phyloP scores from a whole-genome alignment of 2,888 invertebrate genomes.

The Torymus auratus region DNA sequence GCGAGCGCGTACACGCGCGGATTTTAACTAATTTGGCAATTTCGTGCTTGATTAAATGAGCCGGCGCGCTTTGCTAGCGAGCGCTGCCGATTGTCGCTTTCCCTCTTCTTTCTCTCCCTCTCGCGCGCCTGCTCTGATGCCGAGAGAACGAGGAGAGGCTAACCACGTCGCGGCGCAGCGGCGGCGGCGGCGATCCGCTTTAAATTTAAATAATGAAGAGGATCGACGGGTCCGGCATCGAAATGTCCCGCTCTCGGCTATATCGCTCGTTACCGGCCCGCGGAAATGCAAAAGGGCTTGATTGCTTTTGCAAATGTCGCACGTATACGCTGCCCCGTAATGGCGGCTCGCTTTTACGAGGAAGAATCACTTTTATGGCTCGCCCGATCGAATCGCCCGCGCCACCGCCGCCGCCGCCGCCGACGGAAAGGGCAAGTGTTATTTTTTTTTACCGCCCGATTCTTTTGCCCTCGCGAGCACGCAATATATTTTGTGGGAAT shows the following conservation, averaged over 20 bases:
- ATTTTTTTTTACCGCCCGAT: no score
- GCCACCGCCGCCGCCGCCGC: not conserved
- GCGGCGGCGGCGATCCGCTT: constrained; percentile 25
- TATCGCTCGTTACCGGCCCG: not conserved
- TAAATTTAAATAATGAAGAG: constrained; percentile 48
- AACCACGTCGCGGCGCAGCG: no score
- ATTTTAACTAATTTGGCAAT: constrained; percentile 71
- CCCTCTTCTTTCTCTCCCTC: constrained; percentile 10
- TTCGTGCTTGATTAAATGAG: constrained; percentile 70
- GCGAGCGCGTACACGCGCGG: constrained; percentile 60
- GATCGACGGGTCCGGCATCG: constrained; percentile 1
- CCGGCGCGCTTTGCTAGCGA: constrained; percentile 4
- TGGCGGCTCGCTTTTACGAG: constrained; percentile 6
- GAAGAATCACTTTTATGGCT: constrained; percentile 5
- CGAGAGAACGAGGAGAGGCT: no score
- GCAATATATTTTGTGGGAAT: no score
- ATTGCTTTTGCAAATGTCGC: constrained; percentile 40
- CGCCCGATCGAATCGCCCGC: no score
- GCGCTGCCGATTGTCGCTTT: not conserved
- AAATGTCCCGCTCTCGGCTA: constrained; percentile 9
- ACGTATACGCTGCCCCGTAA: not conserved
- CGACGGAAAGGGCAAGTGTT: no score
- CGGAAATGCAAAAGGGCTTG: constrained; percentile 17
- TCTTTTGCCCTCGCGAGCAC: no score
- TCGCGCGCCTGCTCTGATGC: constrained; percentile 5